Base-by-base conservation (phyloP, 2,888 invertebrate species). In the Cataglyphis altisquamis region DNA sequence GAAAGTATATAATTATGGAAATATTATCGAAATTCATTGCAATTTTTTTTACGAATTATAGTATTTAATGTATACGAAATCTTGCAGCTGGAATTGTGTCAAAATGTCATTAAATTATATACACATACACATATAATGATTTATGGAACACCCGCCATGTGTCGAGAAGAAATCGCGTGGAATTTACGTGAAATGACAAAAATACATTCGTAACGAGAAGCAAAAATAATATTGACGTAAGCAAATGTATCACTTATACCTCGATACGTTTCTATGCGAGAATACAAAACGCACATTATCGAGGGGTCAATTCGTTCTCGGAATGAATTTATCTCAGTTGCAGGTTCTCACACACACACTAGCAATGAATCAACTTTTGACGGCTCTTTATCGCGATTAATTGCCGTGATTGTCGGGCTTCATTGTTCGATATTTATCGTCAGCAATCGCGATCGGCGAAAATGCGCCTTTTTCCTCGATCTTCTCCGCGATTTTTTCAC, bases 301-400 rank as follows among this genome's bases (percentile, higher is more conserved):
- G 55, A 62, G n/a, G 64, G 45, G 21, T 84, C 67, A 57, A 10
- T 15, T 48, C 10, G 60, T 86, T 82, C 84, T 55, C 25, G 36
- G 86, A 87, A 84, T 5, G 60, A 82, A 78, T 82, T 78, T 62
- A 75, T 57, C 29, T 36, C 68, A 21, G 25, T 64, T 29, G 64
- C 45, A 15, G n/a, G 55, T 74, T 63, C 63, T 36, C 6, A 36
- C 36, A 36, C 36, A 36, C 36, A 62, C 52, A 67, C 52, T 39
- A 41, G 36, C 32, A 18, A 32, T n/a, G 57, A 81, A 12, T n/a
- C 62, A 32, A 60, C 21, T n/a, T 70, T 68, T 41, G 39, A 48
- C 21, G 36, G 18, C 57, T 41, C 25, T 48, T 66, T 32, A 18
- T 66, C n/a, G 60, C 52, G 57, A 67, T 85, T 80, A 86, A 86